Evolutionary conservation across 1,140 invertebrate genomes (phyloP), one percentile per base, ranked within the genome.

Genomic region (Hyles euphorbiae): DNA sequence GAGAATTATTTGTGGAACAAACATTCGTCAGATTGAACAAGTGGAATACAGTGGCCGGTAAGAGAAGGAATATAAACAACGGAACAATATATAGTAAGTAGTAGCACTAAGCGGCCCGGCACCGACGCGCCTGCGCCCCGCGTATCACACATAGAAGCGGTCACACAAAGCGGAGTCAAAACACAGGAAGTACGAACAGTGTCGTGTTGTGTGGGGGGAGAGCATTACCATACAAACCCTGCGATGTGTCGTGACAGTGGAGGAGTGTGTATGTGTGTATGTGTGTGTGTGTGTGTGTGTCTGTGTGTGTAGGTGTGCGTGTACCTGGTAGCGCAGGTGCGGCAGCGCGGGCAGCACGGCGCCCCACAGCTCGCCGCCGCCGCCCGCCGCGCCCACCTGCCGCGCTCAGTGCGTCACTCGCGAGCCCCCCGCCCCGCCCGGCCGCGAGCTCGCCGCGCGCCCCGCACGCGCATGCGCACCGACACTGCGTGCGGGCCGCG

Each of bases 311-410:
- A 11, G 47, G 34, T 11, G 6, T 49, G 46, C 50, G 62, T 51
- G 68, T 83, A 85, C 83, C 83, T 86, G 83, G 65, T 83, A 83
- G 68, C 79, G 76, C 63, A 81, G 65, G 61, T 74, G 78, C 62
- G 77, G 78, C 74, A 81, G 72, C 67, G 81, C 61, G 60, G 83
- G 80, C 67, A 84, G 73, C 70, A 83, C 71, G 69, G 81, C 70
- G 60, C 59, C 75, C 78, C 80, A 81, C 70, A 82, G 67, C 70
- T 79, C 75, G 45, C 70, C 64, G 48, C 67, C 72, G 61, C 60
- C 68, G 62, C 71, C 60, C 12, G 55, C 61, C n/a, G 11, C 46
- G 54, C 71, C 69, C 74, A 74, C 76, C 67, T 65, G 64, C 68
- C 58, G 61, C 58, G 46, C 64, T 34, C 51, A 57, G 12, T 46